Evolutionary conservation across 2,113 vertebrate genomes (phyloP).

Genomic region (Chaetops frenatus): DNA sequence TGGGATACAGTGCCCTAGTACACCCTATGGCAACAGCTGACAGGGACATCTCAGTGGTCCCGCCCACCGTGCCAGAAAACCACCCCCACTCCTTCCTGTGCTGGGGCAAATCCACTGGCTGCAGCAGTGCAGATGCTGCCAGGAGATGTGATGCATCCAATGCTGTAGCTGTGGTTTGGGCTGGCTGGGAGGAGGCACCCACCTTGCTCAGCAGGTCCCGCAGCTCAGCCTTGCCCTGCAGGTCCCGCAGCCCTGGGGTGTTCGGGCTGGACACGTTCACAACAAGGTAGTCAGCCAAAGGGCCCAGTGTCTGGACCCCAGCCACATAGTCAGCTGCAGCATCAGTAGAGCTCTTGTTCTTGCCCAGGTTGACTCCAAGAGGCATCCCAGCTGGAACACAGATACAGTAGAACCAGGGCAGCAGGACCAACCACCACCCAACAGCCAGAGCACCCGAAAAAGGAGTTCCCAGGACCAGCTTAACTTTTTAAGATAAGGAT

Average conservation of each 20-base stretch:
- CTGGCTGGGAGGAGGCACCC: neutral
- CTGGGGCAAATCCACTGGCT: neutral
- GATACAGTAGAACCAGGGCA: neutral
- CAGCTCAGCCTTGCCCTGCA: constrained; percentile 86
- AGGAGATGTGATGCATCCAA: too few relatives aligned
- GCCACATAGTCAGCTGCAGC: constrained; percentile 82
- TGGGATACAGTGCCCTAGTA: neutral
- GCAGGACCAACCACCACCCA: neutral
- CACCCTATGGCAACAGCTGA: fast-evolving
- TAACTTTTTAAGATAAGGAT: neutral
- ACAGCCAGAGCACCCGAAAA: neutral
- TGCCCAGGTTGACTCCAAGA: constrained; percentile 93
- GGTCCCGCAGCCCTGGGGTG: constrained; percentile 83
- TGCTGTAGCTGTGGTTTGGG: neutral
- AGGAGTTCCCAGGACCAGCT: neutral
- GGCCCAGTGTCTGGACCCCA: constrained; percentile 82
- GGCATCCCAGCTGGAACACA: constrained; percentile 80
- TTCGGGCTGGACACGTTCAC: constrained; percentile 97
- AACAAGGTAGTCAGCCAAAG: constrained; percentile 92
- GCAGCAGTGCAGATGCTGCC: neutral
- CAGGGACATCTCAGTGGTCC: neutral
- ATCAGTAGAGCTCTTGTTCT: constrained; percentile 87
- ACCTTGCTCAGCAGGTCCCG: constrained; percentile 81
- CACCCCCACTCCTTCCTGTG: neutral
- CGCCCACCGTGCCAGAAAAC: fast-evolving